Evolutionary conservation across 2,113 vertebrate species (phyloP).

Genomic region (Coturnix japonica): DNA sequence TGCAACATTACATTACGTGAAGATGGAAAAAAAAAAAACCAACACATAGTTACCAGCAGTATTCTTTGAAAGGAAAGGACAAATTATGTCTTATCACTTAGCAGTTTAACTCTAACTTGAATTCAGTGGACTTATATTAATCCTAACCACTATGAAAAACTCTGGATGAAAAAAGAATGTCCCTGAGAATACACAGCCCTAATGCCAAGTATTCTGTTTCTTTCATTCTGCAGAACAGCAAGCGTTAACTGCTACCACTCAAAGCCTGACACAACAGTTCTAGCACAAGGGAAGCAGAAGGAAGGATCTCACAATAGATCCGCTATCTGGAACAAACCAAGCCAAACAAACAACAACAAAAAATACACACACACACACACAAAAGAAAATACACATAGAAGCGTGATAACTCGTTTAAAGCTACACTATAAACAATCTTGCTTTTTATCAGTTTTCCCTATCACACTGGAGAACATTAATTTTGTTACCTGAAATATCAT

Average conservation of each 20-base stretch:
- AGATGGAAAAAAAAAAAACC: not conserved
- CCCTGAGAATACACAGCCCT: not conserved
- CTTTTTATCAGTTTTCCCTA: not conserved
- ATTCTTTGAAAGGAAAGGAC: not conserved
- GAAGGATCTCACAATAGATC: not conserved
- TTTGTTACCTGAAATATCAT: slow-evolving; percentile 92
- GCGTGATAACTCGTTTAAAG: not conserved
- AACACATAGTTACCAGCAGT: not conserved
- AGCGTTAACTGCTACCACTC: not conserved
- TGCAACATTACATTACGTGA: not conserved
- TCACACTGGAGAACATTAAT: not conserved
- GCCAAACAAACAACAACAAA: not conserved
- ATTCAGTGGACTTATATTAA: not conserved
- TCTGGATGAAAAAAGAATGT: not conserved
- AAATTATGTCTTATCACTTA: not conserved
- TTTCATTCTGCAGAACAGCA: not conserved
- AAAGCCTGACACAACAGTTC: slow-evolving; percentile 27
- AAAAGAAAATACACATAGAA: not conserved
- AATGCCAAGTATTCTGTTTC: not conserved
- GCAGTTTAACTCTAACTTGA: not conserved
- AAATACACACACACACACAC: not conserved
- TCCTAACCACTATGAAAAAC: not conserved
- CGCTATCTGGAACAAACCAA: not conserved
- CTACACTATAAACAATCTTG: not conserved
- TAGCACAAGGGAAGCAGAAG: not conserved